Evolutionary conservation across 1,140 invertebrate genomes (phyloP).

Genomic region (Tenebrio molitor): DNA sequence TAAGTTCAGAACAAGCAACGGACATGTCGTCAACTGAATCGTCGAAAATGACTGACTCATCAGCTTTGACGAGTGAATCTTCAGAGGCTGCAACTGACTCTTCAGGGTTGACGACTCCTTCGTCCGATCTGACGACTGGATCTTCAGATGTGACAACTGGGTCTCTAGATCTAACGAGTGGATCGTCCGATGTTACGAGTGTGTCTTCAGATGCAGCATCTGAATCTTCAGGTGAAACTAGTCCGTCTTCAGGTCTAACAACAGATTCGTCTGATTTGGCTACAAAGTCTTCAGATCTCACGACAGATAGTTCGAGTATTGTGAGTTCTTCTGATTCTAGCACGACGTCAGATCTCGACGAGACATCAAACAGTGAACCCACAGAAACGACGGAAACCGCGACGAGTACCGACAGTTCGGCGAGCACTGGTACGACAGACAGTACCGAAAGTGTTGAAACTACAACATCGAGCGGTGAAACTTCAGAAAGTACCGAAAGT

Average conservation of each 20-base stretch:
- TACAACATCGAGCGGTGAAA: background rate
- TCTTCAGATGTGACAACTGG: conserved; percentile 48
- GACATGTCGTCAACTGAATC: conserved; percentile 11
- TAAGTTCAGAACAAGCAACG: background rate
- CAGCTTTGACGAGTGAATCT: background rate
- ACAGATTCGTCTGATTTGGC: conserved; percentile 22
- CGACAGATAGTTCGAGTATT: background rate
- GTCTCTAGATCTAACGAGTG: conserved; percentile 38
- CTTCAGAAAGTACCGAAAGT: conserved; percentile 33
- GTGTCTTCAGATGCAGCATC: background rate
- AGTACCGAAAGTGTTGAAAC: conserved; percentile 44
- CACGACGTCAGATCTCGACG: background rate
- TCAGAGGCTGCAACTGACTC: conserved; percentile 52
- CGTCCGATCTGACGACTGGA: conserved; percentile 51
- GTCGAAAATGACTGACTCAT: background rate
- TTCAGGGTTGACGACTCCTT: conserved; percentile 46
- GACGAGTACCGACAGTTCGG: conserved; percentile 37
- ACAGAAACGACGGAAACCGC: conserved; percentile 44
- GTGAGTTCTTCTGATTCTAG: background rate
- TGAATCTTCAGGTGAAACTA: conserved; percentile 20
- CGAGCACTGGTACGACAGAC: conserved; percentile 15
- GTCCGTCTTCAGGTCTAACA: conserved; percentile 47
- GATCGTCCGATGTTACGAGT: background rate
- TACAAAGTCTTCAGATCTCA: conserved; percentile 10
- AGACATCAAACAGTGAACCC: conserved; percentile 12